Conservation (phyloP, 1,140 invertebrate species). For the Pachypeltis micranthus region DNA sequence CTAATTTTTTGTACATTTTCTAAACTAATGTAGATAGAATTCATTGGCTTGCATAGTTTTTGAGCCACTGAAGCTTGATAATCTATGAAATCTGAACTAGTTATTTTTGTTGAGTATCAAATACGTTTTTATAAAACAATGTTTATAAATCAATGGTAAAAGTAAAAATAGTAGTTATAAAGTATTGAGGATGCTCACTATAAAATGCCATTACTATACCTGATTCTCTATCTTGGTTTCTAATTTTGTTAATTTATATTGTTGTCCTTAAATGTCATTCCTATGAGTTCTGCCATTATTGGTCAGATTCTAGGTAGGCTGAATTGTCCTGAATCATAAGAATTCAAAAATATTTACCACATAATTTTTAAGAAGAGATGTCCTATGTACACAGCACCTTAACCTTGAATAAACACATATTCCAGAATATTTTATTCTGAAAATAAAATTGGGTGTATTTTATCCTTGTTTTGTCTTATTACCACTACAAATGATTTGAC, state of each 20-base stretch:
- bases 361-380: slow-evolving; percentile 4
- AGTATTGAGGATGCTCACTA: slow-evolving; percentile 4
- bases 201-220: slow-evolving; percentile 1
- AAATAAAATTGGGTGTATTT: slow-evolving; percentile 10
- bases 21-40: slow-evolving; percentile 14
- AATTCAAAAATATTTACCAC: not conserved
- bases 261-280: no score
- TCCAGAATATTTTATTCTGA: slow-evolving; percentile 5
- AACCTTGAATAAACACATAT: slow-evolving; percentile 10
- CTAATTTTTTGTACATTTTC: slow-evolving; percentile 17
- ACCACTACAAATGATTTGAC: no score
- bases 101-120: slow-evolving; percentile 16
- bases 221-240: not conserved
- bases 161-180: slow-evolving; percentile 4
- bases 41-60: slow-evolving; percentile 13
- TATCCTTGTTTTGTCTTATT: not conserved
- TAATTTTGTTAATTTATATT: no score
- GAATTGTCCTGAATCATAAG: slow-evolving; percentile 3
- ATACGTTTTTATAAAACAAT: slow-evolving; percentile 13
- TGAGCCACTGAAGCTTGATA: slow-evolving; percentile 8
- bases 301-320: not conserved
- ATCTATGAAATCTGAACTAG: slow-evolving; percentile 12
- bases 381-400: slow-evolving; percentile 7
- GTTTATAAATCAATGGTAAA: slow-evolving; percentile 11
- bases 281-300: no score